Base-by-base conservation (phyloP, 2,888 invertebrate genomes). In the Tenthredo distinguenda region DNA sequence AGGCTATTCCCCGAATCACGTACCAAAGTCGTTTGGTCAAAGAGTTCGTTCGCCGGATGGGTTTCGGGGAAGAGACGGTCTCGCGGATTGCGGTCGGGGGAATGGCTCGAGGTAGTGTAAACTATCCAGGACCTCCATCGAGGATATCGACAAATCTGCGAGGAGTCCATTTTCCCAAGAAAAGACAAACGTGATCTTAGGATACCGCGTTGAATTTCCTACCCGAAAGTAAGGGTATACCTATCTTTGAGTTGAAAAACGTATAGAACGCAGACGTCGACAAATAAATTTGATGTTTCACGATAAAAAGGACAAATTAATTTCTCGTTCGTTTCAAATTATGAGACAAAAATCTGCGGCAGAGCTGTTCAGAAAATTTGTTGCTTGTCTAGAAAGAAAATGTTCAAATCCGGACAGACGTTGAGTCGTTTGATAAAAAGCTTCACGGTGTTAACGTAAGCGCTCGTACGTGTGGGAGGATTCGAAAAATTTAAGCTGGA, bases 21-120 rank as follows among this genome's bases (percentile, higher is more conserved):
- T 81, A 58, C 31, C 50, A 50, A 50, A 77, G 62, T 81, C 58
- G 79, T 58, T 58, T 50, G 79, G 79, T 79, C 55, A 62, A 77
- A 77, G 47, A 55, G 47, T 77, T 77, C 47, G 50, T 77, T 77
- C 77, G 77, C 34, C 34, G 77, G 77, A 77, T 77, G 77, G 77
- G 18, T 50, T 77, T 77, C 55, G 77, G 34, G 50, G 7, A 50
- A 50, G 77, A 34, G 77, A 77, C 77, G 77, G 40, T 77, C 34
- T 34, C 77, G 15, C 6, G 50, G 50, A 77, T 77, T 50, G 77
- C 50, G 77, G 77, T 18, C 31, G 26, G 77, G 74, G 50, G 77
- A 77, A 77, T 77, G 77, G 77, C 18, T 50, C 18, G 77, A n/a
- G 77, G 47, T 77, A 40, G 74, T 74, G 74, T 74, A 74, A 74